phyloP scores from a whole-genome alignment of 2,888 invertebrate genomes.

The Portevinia maculata region DNA sequence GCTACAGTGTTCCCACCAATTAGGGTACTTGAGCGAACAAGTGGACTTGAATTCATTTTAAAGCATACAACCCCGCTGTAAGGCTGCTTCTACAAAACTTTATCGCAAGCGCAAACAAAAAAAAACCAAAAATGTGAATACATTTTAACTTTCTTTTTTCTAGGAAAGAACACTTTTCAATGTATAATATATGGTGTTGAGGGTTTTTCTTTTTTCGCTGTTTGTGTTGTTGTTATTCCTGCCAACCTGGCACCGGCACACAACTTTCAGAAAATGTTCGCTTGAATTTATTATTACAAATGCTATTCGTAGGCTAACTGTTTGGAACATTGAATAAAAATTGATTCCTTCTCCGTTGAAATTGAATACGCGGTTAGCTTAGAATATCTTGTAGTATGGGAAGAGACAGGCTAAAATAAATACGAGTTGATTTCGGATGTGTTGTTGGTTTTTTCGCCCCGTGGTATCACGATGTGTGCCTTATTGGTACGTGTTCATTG shows the following conservation, averaged over 20 bases:
- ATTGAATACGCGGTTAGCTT: conserved; percentile 18
- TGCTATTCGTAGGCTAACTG: conserved; percentile 23
- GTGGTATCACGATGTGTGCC: conserved; percentile 32
- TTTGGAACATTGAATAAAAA: conserved; percentile 56
- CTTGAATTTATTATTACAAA: conserved; percentile 8
- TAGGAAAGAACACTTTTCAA: conserved; percentile 27
- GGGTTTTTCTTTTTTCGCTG: conserved; percentile 2
- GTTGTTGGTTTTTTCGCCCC: conserved; percentile 8
- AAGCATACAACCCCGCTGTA: conserved; percentile 6
- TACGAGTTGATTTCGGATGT: not conserved
- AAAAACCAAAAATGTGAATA: not conserved
- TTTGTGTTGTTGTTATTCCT: not conserved
- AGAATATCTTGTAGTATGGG: not conserved
- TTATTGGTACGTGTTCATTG: conserved; percentile 48
- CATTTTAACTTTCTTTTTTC: conserved; percentile 10
- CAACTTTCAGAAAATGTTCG: not conserved
- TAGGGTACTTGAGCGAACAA: conserved; percentile 32
- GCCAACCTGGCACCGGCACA: not conserved
- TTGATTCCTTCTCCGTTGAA: conserved; percentile 32
- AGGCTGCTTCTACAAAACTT: conserved; percentile 19
- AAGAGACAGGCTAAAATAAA: conserved; percentile 15
- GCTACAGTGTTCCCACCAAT: conserved; percentile 28
- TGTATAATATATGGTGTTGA: conserved; percentile 33
- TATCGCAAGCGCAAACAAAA: not conserved
- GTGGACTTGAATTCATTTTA: conserved; percentile 40